These are phyloP conservation scores for Zaprionus capensis DNA, from an alignment of 1,140 invertebrate species.

Conservation along the genomic window DNA sequence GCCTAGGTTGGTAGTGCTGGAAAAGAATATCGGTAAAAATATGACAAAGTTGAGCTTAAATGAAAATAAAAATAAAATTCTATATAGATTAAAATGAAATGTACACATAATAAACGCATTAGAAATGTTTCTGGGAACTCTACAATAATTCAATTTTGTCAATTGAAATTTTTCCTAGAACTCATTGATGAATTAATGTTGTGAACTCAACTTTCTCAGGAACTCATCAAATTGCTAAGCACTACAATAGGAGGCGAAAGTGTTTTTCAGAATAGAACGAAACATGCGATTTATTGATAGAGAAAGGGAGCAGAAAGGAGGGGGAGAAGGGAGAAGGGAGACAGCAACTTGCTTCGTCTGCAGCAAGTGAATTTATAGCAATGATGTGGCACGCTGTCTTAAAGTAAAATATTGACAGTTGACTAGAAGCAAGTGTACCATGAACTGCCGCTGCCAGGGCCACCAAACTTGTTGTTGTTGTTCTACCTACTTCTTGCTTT, in stretches of 20 bases:
- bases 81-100: too few relatives aligned
- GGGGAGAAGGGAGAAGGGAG: not conserved
- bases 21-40: not conserved
- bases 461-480: constrained; percentile 62
- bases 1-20: not conserved
- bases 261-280: constrained; percentile 15
- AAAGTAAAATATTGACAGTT: constrained; percentile 80
- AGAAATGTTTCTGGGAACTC: not conserved
- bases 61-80: too few relatives aligned
- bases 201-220: not conserved
- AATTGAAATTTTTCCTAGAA: not conserved
- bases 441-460: constrained; percentile 69
- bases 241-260: constrained; percentile 1
- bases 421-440: constrained; percentile 71
- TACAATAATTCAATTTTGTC: not conserved
- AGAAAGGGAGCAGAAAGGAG: not conserved
- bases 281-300: not conserved
- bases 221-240: not conserved
- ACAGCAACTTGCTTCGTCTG: not conserved
- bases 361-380: constrained; percentile 73
- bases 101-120: too few relatives aligned
- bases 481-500: constrained; percentile 16
- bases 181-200: not conserved
- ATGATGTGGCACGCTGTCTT: constrained; percentile 72
- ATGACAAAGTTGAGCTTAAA: too few relatives aligned